Evolutionary conservation across 2,113 vertebrate genomes (phyloP).

Genomic region (Triplophysa tibetana): DNA sequence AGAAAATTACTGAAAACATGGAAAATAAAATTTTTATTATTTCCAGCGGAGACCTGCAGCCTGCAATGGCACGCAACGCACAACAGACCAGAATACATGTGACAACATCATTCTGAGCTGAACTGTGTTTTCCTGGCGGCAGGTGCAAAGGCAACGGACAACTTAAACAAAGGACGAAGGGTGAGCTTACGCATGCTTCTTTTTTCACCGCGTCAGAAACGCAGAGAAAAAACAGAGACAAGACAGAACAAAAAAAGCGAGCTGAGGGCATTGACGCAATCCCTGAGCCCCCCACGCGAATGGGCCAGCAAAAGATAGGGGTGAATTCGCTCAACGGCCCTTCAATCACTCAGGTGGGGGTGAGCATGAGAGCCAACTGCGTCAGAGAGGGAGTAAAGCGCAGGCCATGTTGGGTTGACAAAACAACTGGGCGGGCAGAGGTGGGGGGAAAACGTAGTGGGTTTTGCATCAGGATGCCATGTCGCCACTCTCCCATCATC

Average conservation of each 20-base stretch:
- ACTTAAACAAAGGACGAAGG: constrained; percentile 1
- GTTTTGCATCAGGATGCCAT: constrained; percentile 24
- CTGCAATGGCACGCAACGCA: constrained; percentile 35
- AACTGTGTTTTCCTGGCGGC: constrained; percentile 8
- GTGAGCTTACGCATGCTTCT: neutral
- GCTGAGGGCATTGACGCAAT: constrained; percentile 44
- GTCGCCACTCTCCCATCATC: constrained; percentile 27
- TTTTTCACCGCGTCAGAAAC: neutral
- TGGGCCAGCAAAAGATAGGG: constrained; percentile 14
- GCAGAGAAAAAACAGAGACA: constrained; percentile 30
- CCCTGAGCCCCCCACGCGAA: neutral
- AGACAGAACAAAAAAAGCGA: constrained; percentile 33
- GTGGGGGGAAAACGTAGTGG: neutral
- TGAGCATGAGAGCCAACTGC: constrained; percentile 14
- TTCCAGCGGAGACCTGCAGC: neutral
- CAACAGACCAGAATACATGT: constrained; percentile 16
- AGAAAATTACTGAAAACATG: too few species aligned
- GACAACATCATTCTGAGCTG: constrained; percentile 32
- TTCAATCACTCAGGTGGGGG: constrained; percentile 33
- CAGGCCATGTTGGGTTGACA: constrained; percentile 14
- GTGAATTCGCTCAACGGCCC: constrained; percentile 15
- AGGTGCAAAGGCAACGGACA: constrained; percentile 20
- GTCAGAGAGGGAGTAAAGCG: neutral
- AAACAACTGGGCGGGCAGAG: constrained; percentile 17
- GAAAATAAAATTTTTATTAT: neutral